Conservation (phyloP, 2,888 invertebrate genomes). For the Heliothis peltigera region DNA sequence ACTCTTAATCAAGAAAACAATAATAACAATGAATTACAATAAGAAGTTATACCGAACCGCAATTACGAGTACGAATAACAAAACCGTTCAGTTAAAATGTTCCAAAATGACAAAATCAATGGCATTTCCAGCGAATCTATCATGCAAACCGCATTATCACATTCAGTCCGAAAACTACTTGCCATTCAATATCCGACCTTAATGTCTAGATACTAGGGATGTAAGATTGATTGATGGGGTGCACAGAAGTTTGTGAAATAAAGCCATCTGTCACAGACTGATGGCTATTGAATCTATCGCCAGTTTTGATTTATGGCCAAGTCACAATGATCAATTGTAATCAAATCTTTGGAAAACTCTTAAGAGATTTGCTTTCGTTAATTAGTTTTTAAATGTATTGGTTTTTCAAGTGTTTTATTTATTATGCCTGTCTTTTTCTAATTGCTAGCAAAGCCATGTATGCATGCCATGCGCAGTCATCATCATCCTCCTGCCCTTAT, state of each 20-base stretch:
- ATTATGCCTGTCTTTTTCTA: too few relatives aligned
- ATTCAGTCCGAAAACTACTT: not conserved
- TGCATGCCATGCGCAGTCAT: too few relatives aligned
- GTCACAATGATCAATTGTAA: conserved; percentile 50
- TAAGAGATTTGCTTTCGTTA: not conserved
- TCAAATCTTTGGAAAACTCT: conserved; percentile 30
- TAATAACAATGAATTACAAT: conserved; percentile 9
- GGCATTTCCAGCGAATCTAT: conserved; percentile 50
- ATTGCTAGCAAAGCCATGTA: too few relatives aligned
- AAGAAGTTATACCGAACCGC: conserved; percentile 17
- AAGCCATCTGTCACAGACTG: conserved; percentile 57
- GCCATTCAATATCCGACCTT: conserved; percentile 18
- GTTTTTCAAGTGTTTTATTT: too few relatives aligned
- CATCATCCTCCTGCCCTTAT: too few relatives aligned
- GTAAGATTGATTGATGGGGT: not conserved
- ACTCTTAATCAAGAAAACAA: conserved; percentile 7
- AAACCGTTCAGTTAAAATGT: conserved; percentile 25
- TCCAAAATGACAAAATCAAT: conserved; percentile 35
- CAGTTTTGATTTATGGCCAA: conserved; percentile 58
- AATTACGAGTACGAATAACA: conserved; percentile 27
- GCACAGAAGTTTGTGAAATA: conserved; percentile 4
- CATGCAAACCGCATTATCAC: conserved; percentile 22
- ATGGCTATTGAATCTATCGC: conserved; percentile 58
- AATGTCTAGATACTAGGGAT: not conserved
- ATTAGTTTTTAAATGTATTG: conserved; percentile 1